phyloP scores from a whole-genome alignment of 2,888 invertebrate genomes.

The Hipparchia semele region DNA sequence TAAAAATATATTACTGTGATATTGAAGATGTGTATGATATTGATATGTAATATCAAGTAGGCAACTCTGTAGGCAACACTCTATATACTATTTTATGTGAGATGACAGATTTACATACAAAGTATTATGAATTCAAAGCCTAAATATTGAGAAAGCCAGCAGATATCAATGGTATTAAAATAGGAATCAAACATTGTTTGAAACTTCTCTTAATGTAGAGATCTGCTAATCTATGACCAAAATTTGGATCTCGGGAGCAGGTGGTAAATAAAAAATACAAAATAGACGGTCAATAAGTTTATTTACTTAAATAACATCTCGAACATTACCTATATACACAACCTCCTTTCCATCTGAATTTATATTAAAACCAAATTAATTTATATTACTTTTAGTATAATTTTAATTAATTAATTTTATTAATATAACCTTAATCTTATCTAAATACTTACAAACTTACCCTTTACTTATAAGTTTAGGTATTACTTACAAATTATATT shows the following conservation, averaged over 20 bases:
- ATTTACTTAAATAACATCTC: conserved; percentile 67
- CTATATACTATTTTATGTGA: no score
- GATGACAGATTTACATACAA: no score
- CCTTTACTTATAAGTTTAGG: conserved; percentile 17
- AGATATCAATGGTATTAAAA: no score
- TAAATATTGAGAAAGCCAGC: no score
- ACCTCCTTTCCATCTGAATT: conserved; percentile 50
- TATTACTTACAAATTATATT: conserved; percentile 32
- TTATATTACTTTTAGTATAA: neutral
- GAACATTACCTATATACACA: conserved; percentile 65
- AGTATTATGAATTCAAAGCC: no score
- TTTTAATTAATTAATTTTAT: conserved; percentile 1
- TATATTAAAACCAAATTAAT: conserved; percentile 37
- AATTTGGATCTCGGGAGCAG: neutral
- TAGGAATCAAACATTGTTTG: no score
- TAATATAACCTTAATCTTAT: neutral
- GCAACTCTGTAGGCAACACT: no score
- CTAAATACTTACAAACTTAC: conserved; percentile 32
- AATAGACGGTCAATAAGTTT: conserved; percentile 68
- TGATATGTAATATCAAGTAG: no score
- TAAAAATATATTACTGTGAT: no score
- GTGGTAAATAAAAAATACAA: conserved; percentile 42
- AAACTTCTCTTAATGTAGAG: neutral
- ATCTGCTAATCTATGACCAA: neutral
- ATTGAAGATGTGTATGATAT: no score